Base-by-base conservation (phyloP, 2,888 invertebrate genomes). In the Leptinotarsa juncta region DNA sequence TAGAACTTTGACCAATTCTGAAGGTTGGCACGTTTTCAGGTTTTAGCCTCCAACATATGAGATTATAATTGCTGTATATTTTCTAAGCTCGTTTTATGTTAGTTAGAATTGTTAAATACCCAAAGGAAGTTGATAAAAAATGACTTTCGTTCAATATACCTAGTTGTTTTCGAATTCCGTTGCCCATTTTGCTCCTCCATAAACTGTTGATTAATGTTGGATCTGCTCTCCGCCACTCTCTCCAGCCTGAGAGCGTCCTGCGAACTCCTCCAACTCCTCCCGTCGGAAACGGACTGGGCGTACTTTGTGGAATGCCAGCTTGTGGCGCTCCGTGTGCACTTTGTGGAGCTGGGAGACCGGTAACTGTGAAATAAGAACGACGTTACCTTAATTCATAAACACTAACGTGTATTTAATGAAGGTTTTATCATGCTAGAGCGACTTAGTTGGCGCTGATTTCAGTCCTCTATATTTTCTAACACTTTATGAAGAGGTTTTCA, bases 151-250 rank as follows among this genome's bases (percentile, higher is more conserved):
- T 20, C 49, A 4, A 77, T 87, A 89, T 86, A 92, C 92, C 92
- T 82, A 92, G 89, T 87, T 92, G 92, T 84, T 92, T 92, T 80
- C 92, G 89, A 83, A 92, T 92, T 84, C 93, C 93, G 82, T 93
- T 90, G 62, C 93, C 93, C 88, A 93, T 93, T 86, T 92, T 92
- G 88, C 93, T 93, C 86, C 92, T 91, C 93, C 93, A 93, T 82
- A 93, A 90, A 80, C 92, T 92, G 88, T 93, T 93, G 89, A 93
- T 92, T 79, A 93, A 91, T 76, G 92, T 93, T 75, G 93, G 93
- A 87, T 93, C 93, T 69, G 92, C 93, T 76, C 93, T 90, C 80
- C 93, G 89, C 93, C 93, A 93, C 87, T 93, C 93, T 83, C 93
- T 90, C 89, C 92, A 93, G 65, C 93, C 93, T 81, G 86, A 86